Evolutionary conservation across 2,888 invertebrate species (phyloP).

Genomic region (Ochropacha duplaris): DNA sequence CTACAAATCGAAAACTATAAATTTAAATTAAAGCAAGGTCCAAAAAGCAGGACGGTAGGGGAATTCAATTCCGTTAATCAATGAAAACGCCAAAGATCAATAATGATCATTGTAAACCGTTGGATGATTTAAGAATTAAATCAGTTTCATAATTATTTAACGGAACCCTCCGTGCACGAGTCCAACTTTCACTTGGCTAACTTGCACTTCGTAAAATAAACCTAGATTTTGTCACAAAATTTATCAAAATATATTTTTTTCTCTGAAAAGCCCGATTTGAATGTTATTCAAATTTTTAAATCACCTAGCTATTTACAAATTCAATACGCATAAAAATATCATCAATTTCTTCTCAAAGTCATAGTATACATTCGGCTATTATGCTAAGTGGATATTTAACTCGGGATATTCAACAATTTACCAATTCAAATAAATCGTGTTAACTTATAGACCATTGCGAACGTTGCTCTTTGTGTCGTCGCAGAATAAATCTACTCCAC

Average conservation of each 20-base stretch:
- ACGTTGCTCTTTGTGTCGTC: constrained; percentile 32
- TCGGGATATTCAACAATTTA: constrained; percentile 13
- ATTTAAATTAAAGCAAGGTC: too few species aligned
- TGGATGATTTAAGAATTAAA: too few species aligned
- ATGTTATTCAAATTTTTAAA: neutral
- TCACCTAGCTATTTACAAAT: neutral
- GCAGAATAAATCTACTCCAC: constrained; percentile 47
- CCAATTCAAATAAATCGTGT: constrained; percentile 24
- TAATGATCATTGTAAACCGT: too few species aligned
- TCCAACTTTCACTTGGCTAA: too few species aligned
- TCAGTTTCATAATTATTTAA: too few species aligned
- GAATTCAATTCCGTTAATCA: too few species aligned
- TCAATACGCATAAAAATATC: constrained; percentile 2
- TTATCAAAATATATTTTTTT: neutral
- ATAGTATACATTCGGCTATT: neutral
- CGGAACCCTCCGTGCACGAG: too few species aligned
- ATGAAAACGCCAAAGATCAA: too few species aligned
- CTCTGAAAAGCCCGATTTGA: neutral
- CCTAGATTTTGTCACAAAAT: neutral
- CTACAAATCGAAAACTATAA: too few species aligned
- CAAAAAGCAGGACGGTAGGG: too few species aligned
- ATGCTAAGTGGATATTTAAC: constrained; percentile 7
- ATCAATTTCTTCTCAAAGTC: neutral
- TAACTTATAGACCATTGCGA: constrained; percentile 27
- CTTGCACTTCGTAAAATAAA: too few species aligned